Conservation (phyloP, 2,797 vertebrate species). For the Podarcis siculus region DNA sequence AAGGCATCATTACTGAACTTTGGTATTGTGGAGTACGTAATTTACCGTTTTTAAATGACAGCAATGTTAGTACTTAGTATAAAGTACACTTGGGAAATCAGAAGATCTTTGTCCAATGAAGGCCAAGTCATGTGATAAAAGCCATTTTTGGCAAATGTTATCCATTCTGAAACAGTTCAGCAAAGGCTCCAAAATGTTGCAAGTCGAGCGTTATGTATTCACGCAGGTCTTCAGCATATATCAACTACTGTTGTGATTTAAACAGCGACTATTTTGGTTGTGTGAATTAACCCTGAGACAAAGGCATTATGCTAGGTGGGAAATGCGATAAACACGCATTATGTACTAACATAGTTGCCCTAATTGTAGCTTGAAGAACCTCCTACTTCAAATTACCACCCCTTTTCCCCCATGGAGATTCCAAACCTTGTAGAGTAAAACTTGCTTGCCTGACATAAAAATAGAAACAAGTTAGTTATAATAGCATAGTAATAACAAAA, state of each 20-base stretch:
- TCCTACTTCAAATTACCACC: constrained; percentile 14
- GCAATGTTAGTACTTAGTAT: neutral
- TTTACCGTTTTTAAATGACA: neutral
- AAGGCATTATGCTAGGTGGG: neutral
- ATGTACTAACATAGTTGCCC: neutral
- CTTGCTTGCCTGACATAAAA: constrained; percentile 25
- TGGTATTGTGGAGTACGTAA: neutral
- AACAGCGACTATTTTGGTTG: neutral
- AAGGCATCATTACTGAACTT: neutral
- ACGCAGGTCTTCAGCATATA: neutral
- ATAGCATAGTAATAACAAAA: constrained; percentile 22
- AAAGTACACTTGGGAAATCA: neutral
- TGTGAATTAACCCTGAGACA: neutral
- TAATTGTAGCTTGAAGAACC: neutral
- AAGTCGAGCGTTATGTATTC: neutral
- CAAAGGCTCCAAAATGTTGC: neutral
- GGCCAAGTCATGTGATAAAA: neutral
- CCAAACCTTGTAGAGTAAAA: neutral
- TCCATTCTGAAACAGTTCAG: neutral
- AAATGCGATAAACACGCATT: neutral
- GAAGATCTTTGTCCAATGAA: neutral
- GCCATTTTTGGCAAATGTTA: neutral
- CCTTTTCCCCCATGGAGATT: constrained; percentile 14
- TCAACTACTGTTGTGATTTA: neutral
- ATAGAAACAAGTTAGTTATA: constrained; percentile 20